These are phyloP conservation scores for Chloroceryle aenea DNA, from an alignment of 2,113 vertebrate genomes.

Conservation along the genomic window DNA sequence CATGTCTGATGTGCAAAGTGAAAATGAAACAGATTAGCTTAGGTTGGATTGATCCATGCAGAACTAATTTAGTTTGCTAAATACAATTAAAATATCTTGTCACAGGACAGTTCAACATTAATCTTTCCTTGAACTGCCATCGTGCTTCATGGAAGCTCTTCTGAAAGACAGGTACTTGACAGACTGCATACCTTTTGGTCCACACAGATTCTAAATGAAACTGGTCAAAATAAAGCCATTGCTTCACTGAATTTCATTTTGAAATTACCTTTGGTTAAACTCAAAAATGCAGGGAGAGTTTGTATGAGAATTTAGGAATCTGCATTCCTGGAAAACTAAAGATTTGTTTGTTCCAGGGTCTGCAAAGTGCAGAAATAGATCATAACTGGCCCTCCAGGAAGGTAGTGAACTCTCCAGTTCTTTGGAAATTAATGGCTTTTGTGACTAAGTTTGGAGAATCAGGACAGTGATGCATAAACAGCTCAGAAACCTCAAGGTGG, in stretches of 20 bases:
- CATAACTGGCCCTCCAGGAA: background rate
- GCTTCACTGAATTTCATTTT: background rate
- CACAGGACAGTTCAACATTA: slow-evolving; percentile 28
- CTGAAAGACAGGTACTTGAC: background rate
- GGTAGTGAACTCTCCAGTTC: background rate
- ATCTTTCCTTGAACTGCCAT: slow-evolving; percentile 31
- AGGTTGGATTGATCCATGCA: slow-evolving; percentile 26
- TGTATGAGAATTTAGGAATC: background rate
- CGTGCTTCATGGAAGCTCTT: background rate
- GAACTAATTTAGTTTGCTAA: slow-evolving; percentile 50
- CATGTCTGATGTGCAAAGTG: background rate
- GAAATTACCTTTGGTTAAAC: background rate
- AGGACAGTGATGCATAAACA: background rate
- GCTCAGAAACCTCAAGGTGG: slow-evolving; percentile 17
- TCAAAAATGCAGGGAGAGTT: background rate
- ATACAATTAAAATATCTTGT: slow-evolving; percentile 55
- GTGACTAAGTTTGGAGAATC: background rate
- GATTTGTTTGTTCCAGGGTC: background rate
- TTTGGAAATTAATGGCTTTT: background rate
- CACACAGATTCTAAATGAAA: background rate
- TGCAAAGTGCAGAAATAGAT: background rate
- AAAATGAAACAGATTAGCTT: slow-evolving; percentile 3
- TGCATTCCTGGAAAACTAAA: background rate
- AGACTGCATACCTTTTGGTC: background rate
- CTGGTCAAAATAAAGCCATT: background rate